phyloP scores from a whole-genome alignment of 2,797 vertebrate species.

The Myotis pilosus region DNA sequence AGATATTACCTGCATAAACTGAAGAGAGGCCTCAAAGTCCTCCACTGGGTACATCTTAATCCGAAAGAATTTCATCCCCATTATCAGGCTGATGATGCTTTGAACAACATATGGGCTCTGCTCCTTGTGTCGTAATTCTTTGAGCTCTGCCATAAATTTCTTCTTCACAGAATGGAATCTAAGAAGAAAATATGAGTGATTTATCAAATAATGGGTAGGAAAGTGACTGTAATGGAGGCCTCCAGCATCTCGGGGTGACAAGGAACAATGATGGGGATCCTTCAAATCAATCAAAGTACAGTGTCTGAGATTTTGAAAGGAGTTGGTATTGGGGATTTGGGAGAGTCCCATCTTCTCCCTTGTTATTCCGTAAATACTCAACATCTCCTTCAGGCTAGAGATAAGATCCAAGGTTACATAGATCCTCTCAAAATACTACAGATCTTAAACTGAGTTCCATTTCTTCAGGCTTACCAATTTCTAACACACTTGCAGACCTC shows the following conservation, averaged over 20 bases:
- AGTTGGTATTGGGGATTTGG: not conserved
- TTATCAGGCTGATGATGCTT: slow-evolving; percentile 98
- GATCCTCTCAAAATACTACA: not conserved
- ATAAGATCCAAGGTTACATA: not conserved
- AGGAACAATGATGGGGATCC: not conserved
- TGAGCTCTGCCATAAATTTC: slow-evolving; percentile 98
- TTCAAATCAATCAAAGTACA: not conserved
- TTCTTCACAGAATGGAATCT: slow-evolving; percentile 99
- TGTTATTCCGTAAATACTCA: not conserved
- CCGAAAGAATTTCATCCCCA: slow-evolving; percentile 99
- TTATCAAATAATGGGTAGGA: slow-evolving; percentile 47
- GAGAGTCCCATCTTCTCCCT: not conserved
- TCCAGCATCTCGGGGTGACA: not conserved
- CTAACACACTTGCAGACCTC: not conserved
- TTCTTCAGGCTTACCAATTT: not conserved
- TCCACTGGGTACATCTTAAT: slow-evolving; percentile 99
- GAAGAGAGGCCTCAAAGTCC: slow-evolving; percentile 98
- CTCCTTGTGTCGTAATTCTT: slow-evolving; percentile 97
- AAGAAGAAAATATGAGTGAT: slow-evolving; percentile 70
- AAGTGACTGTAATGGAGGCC: not conserved
- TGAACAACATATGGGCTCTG: slow-evolving; percentile 96
- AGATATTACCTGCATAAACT: slow-evolving; percentile 97
- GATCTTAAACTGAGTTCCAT: not conserved
- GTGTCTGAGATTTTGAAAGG: not conserved
- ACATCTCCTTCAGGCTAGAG: not conserved